Evolutionary conservation across 1,140 invertebrate species (phyloP).

Genomic region (Holotrichia oblita): DNA sequence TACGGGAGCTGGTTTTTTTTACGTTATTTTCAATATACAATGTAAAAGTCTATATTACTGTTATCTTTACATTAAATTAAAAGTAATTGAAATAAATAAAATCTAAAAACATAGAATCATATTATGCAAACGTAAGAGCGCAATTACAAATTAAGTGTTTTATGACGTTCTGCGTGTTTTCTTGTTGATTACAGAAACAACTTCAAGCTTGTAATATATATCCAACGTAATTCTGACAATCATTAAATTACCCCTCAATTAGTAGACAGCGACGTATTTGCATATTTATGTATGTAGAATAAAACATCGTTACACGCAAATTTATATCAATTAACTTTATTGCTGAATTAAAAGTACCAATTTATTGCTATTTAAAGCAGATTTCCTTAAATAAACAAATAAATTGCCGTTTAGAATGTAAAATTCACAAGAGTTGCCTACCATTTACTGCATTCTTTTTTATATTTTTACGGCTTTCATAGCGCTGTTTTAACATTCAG

Average conservation of each 20-base stretch:
- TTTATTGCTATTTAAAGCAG: conserved; percentile 23
- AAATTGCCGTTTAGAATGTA: conserved; percentile 21
- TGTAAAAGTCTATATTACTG: too few species aligned
- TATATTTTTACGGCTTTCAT: neutral
- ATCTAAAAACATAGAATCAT: neutral
- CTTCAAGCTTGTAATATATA: conserved; percentile 16
- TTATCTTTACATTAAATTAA: too few species aligned
- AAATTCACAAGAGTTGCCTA: neutral
- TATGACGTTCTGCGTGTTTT: neutral
- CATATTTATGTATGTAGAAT: conserved; percentile 29
- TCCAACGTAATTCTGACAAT: conserved; percentile 23
- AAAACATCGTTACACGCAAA: conserved; percentile 29
- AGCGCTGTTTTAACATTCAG: conserved; percentile 1
- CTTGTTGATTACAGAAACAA: conserved; percentile 14
- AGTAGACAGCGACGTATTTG: conserved; percentile 22
- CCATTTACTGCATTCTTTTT: conserved; percentile 3
- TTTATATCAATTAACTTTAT: conserved; percentile 36
- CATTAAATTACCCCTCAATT: conserved; percentile 32
- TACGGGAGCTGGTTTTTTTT: too few species aligned
- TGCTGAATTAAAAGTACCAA: conserved; percentile 25
- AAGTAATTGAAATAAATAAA: neutral
- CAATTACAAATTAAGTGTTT: conserved; percentile 14
- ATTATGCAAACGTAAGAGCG: neutral
- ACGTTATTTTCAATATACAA: too few species aligned
- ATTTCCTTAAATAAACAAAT: conserved; percentile 31